Evolutionary conservation across 2,888 invertebrate species (phyloP).

Genomic region (Boloria selene): DNA sequence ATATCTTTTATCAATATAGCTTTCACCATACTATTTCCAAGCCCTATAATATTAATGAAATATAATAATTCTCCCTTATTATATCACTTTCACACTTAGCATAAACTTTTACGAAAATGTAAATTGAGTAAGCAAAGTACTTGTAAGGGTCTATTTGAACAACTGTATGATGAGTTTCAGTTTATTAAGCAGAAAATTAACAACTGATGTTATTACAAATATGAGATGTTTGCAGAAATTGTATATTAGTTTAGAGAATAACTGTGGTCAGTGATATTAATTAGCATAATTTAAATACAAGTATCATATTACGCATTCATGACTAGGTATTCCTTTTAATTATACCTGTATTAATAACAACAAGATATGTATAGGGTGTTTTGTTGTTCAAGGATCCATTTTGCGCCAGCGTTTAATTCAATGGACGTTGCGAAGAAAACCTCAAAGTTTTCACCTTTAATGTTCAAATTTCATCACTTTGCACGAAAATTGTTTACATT

Average conservation of each 20-base stretch:
- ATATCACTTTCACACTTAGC: no score
- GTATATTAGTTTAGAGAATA: not conserved
- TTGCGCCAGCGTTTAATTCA: slow-evolving; percentile 8
- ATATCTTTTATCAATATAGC: no score
- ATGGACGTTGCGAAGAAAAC: slow-evolving; percentile 17
- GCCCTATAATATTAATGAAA: no score
- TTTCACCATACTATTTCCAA: no score
- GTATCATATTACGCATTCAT: slow-evolving; percentile 3
- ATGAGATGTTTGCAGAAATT: slow-evolving; percentile 1
- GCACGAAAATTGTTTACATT: slow-evolving; percentile 12
- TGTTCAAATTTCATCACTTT: slow-evolving; percentile 10
- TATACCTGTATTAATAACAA: slow-evolving; percentile 19
- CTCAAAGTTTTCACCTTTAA: slow-evolving; percentile 20
- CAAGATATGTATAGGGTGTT: slow-evolving; percentile 4
- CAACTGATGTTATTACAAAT: slow-evolving; percentile 2
- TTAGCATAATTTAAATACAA: slow-evolving; percentile 3
- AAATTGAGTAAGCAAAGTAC: no score
- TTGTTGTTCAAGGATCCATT: slow-evolving; percentile 11
- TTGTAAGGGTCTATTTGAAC: no score
- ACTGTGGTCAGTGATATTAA: slow-evolving; percentile 6
- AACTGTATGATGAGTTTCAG: no score
- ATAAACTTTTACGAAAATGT: no score
- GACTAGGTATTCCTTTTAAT: slow-evolving; percentile 16
- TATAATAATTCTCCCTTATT: no score
- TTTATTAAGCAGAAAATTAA: no score